Conservation (phyloP, 2,113 vertebrate genomes). For the Ursus arctos region DNA sequence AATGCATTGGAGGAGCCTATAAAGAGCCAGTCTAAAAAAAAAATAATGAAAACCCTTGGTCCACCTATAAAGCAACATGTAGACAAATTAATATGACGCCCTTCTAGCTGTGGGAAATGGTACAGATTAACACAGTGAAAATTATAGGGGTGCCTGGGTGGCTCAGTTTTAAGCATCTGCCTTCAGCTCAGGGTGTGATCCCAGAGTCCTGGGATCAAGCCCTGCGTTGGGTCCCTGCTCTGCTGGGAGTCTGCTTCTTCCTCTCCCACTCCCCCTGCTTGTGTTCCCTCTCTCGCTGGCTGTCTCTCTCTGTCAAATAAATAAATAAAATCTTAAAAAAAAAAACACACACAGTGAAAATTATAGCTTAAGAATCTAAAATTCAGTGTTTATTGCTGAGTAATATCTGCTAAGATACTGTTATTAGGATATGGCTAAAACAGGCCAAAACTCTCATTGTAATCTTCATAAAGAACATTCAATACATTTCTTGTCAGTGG, state of each 20-base stretch:
- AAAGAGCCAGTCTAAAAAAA: background rate
- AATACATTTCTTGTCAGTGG: conserved; percentile 6
- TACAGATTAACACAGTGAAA: background rate
- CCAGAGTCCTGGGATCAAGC: too few relatives aligned
- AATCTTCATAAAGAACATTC: conserved; percentile 28
- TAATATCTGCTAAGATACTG: background rate
- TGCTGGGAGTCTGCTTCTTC: too few relatives aligned
- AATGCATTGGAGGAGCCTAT: conserved; percentile 17
- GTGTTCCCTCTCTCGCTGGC: too few relatives aligned
- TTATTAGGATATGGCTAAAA: background rate
- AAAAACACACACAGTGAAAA: background rate
- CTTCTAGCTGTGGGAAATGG: conserved; percentile 5
- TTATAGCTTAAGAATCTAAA: conserved; percentile 58
- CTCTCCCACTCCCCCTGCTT: too few relatives aligned
- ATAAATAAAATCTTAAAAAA: too few relatives aligned
- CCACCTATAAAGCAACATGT: conserved; percentile 9
- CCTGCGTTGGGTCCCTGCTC: too few relatives aligned
- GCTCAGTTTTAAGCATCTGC: too few relatives aligned
- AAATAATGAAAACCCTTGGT: conserved; percentile 28
- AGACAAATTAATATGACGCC: conserved; percentile 33
- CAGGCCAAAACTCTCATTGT: background rate
- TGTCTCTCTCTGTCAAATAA: too few relatives aligned
- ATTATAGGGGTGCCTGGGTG: background rate
- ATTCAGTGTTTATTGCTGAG: background rate
- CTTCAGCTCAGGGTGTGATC: too few relatives aligned